Base-by-base conservation (phyloP, 2,113 vertebrate species). In the Urocolius indicus region DNA sequence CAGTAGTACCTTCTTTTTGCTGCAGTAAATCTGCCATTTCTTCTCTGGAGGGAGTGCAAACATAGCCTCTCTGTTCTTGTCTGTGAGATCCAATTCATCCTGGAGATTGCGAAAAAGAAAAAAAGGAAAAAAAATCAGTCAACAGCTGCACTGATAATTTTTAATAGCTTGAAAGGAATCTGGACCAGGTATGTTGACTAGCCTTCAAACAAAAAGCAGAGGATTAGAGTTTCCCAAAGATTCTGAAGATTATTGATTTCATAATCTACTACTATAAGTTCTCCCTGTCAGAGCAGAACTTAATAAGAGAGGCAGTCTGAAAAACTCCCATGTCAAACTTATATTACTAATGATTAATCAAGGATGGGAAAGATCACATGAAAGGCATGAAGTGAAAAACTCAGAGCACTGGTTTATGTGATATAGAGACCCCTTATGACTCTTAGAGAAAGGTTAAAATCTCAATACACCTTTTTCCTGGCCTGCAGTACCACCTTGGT, bases 21-120 rank as follows among this genome's bases (percentile, higher is more conserved):
- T 99, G 98, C 99, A 99, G 96, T 99, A 99, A 94, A 99, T 99
- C 97, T 99, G 99, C 99, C 99, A 99, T 98, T 99, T 99, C 98
- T 99, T 99, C 98, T 99, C 99, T 10, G 98, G 98, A 3, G 99
- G 99, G 94, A 99, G 98, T 41, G 99, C 99, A 86, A 99, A 99
- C 98, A 99, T 99, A 75, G 99, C 99, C 97, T 99, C 99, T 92
- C 99, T 97, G 98, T 99, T 99, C 97, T 99, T 99, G 95, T 99
- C 99, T 2, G 99, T 99, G 96, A 99, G 98, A 97, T 99, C 99
- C 98, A 99, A 94, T 95, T 99, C 99, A 98, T 99, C 99, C 99
- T 99, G 97, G 29, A 90, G 74, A 95, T 85, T 32, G 29, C 36
- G 67, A 54, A 74, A 90, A 59, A 93, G 32, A 84, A 61, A 52